Percentiles rank a stretch among this genome's conserved stretches.
Conservation (phyloP, 2,113 vertebrate genomes). For the Microcebus ravelobensis region DNA sequence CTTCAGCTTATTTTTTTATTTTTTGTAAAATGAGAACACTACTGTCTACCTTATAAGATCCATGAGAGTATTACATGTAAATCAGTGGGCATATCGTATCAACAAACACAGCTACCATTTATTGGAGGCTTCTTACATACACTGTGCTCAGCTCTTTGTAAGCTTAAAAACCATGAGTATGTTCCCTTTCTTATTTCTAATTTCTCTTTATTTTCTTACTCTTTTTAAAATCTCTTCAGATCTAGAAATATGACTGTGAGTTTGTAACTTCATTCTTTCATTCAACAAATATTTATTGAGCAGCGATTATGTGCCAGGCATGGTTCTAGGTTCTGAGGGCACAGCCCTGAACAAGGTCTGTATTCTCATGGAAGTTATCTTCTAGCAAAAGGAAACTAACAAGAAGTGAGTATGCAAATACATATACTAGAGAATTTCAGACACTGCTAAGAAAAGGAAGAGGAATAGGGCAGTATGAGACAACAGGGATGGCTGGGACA, state of each 20-base stretch:
- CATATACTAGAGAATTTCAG: neutral
- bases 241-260: neutral
- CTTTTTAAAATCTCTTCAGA: neutral
- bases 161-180: neutral
- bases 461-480: neutral
- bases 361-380: no score
- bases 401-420: neutral
- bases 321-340: neutral
- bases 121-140: neutral
- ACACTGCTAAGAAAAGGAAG: neutral
- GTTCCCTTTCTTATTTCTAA: neutral
- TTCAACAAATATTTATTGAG: neutral
- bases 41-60: neutral
- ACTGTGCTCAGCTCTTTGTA: neutral
- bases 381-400: no score
- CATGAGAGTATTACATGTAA: neutral
- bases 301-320: neutral
- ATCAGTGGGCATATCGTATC: neutral
- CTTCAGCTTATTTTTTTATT: neutral
- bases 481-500: neutral
- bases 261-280: neutral
- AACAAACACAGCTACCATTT: neutral
- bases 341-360: neutral
- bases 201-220: neutral
- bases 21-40: neutral